Evolutionary conservation across 2,113 vertebrate species (phyloP).

Genomic region (Salvelinus namaycush): DNA sequence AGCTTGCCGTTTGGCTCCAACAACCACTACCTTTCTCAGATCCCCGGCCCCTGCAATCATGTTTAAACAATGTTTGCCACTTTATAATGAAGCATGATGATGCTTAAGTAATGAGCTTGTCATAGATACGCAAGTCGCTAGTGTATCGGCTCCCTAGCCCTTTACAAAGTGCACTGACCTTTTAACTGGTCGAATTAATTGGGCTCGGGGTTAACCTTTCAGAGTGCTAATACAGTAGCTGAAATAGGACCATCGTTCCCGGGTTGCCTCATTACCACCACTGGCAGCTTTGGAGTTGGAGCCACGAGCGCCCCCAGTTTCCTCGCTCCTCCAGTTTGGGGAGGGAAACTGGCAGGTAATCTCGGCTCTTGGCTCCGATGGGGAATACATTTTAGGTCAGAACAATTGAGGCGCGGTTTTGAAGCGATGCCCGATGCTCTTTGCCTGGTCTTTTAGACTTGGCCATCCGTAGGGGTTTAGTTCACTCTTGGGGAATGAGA

Average conservation of each 20-base stretch:
- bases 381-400: conserved; percentile 69
- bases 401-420: conserved; percentile 46
- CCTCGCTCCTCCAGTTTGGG: conserved; percentile 50
- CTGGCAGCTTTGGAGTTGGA: conserved; percentile 56
- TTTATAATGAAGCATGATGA: conserved; percentile 71
- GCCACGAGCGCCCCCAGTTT: background rate
- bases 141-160: conserved; percentile 60
- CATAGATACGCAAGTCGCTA: conserved; percentile 38
- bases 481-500: conserved; percentile 6
- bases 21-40: conserved; percentile 3
- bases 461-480: conserved; percentile 9
- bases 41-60: conserved; percentile 43
- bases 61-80: conserved; percentile 62
- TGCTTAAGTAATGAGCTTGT: conserved; percentile 70
- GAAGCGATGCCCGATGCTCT: conserved; percentile 40
- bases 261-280: conserved; percentile 69
- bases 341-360: conserved; percentile 37
- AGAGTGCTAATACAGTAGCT: conserved; percentile 45
- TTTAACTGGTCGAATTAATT: conserved; percentile 79
- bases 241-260: conserved; percentile 64
- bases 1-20: conserved; percentile 16
- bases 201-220: conserved; percentile 74
- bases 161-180: conserved; percentile 72
- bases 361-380: conserved; percentile 33
- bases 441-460: conserved; percentile 34